These are phyloP conservation scores for Drymodes brunneopygia DNA, from an alignment of 2,113 vertebrate genomes.

Conservation along the genomic window DNA sequence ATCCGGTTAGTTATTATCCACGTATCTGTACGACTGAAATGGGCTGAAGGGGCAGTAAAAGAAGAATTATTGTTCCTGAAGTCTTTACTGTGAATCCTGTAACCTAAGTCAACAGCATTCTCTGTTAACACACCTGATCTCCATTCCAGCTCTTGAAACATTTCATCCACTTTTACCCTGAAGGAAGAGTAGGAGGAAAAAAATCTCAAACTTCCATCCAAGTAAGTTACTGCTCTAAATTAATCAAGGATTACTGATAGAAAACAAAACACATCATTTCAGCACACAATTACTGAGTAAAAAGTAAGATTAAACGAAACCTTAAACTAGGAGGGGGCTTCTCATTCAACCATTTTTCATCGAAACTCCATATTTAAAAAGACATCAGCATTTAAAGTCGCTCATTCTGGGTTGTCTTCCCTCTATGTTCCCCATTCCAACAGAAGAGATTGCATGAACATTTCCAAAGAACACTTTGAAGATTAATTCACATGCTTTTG, in stretches of 20 bases:
- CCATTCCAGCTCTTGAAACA: background rate
- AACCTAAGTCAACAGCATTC: background rate
- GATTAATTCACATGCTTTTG: background rate
- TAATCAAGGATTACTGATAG: background rate
- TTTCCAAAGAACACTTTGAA: background rate
- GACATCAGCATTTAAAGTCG: background rate
- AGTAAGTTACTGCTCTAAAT: background rate
- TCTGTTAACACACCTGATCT: background rate
- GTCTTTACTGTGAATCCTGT: background rate
- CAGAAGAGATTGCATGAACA: background rate
- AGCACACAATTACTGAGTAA: background rate
- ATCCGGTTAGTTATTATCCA: background rate
- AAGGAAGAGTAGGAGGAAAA: background rate
- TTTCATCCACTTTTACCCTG: background rate
- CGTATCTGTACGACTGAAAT: background rate
- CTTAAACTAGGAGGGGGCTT: background rate
- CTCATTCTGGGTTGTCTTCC: background rate
- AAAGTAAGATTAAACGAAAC: background rate
- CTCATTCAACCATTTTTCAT: background rate
- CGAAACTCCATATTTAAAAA: background rate
- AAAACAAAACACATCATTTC: background rate
- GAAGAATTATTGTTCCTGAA: background rate
- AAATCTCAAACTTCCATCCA: background rate
- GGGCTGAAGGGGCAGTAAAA: background rate
- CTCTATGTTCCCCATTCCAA: background rate